A percentile compares a stretch with the other conserved stretches of the same genome.
Conservation (phyloP, 2,113 vertebrate species). For the Gallinago paraguaiae region DNA sequence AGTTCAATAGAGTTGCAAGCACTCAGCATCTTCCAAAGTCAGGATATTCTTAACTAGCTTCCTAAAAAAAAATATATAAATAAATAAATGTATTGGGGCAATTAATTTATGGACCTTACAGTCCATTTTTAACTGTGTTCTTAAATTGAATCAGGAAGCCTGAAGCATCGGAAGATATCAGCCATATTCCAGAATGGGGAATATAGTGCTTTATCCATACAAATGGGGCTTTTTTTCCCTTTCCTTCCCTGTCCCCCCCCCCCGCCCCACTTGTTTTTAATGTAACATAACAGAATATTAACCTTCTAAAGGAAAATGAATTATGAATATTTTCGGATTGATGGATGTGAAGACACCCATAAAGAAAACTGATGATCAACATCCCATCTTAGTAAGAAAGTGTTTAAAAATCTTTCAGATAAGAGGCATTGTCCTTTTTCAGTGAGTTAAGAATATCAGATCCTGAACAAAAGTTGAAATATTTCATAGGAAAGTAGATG, state of each 20-base stretch:
- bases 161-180: neutral
- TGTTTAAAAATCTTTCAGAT: neutral
- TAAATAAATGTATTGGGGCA: neutral
- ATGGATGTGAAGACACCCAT: neutral
- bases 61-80: neutral
- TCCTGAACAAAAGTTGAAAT: conserved; percentile 11
- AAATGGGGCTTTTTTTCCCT: neutral
- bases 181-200: neutral
- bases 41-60: conserved; percentile 25
- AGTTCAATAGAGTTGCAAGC: conserved; percentile 30
- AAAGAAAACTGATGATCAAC: neutral
- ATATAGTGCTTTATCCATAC: neutral
- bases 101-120: neutral
- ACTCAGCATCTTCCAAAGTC: conserved; percentile 39
- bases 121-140: neutral
- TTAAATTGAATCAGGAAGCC: neutral
- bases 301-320: neutral
- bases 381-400: neutral
- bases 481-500: neutral
- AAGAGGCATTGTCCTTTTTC: neutral
- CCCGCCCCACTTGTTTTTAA: neutral
- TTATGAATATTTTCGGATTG: neutral
- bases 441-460: neutral
- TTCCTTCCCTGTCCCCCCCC: too few relatives aligned
- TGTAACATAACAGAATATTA: neutral